phyloP scores from a whole-genome alignment of 2,113 vertebrate genomes.

The Litocranius walleri region DNA sequence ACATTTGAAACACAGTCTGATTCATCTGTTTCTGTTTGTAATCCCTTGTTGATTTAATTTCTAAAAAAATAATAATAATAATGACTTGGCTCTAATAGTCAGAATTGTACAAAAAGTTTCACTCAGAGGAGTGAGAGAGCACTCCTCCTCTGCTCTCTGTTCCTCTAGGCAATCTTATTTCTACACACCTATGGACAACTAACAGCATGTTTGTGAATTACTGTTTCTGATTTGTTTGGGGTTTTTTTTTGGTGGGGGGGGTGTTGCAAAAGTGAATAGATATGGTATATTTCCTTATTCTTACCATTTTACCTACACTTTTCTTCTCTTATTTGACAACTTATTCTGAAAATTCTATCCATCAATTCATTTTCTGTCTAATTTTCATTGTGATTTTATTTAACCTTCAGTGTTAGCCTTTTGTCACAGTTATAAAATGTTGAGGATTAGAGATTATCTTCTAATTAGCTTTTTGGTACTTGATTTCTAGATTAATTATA shows the following conservation, averaged over 20 bases:
- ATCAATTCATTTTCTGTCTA: background rate
- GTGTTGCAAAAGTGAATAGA: background rate
- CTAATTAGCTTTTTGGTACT: background rate
- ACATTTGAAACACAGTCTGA: background rate
- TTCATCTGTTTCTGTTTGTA: background rate
- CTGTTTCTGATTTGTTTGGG: background rate
- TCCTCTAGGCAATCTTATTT: background rate
- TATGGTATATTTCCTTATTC: background rate
- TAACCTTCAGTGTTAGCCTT: background rate
- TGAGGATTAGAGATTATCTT: background rate
- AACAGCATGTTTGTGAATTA: background rate
- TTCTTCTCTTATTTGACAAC: background rate
- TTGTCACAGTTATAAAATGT: background rate
- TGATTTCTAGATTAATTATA: background rate
- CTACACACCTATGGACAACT: background rate
- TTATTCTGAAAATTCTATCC: background rate
- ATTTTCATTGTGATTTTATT: background rate
- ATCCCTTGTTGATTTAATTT: background rate
- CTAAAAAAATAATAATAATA: background rate
- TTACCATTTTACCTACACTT: background rate
- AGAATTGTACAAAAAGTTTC: background rate
- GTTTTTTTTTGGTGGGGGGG: fast-evolving
- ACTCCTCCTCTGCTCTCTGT: background rate
- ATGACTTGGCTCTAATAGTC: background rate
- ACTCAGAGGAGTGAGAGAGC: background rate